A percentile compares a stretch with the other conserved stretches of the same genome.
These are phyloP conservation scores for Octonoba sinensis DNA, from an alignment of 2,888 invertebrate genomes.

Conservation along the genomic window DNA sequence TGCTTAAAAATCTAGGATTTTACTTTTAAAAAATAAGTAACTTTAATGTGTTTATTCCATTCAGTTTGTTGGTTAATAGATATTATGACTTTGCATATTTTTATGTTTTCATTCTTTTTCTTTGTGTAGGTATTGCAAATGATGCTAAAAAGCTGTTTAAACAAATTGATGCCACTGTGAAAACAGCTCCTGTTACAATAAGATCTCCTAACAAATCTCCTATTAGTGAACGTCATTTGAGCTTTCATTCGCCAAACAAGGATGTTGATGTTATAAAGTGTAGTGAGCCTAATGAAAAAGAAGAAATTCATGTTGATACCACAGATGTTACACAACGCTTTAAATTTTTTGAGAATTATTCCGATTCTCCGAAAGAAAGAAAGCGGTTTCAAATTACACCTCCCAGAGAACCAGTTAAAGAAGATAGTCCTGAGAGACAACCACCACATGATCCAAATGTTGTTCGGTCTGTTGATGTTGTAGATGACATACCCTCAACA, in stretches of 20 bases:
- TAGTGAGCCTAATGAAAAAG: conserved; percentile 70
- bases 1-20: too few relatives aligned
- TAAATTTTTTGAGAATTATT: conserved; percentile 73
- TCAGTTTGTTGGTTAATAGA: too few relatives aligned
- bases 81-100: too few relatives aligned
- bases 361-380: conserved; percentile 71
- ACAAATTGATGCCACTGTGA: conserved; percentile 84
- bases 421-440: conserved; percentile 77
- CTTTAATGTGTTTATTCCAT: too few relatives aligned
- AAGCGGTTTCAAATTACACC: conserved; percentile 90
- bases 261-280: conserved; percentile 65
- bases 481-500: conserved; percentile 75
- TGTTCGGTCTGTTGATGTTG: conserved; percentile 77
- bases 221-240: conserved; percentile 34
- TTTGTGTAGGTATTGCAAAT: conserved; percentile 77
- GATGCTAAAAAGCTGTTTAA: conserved; percentile 88
- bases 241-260: conserved; percentile 51
- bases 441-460: conserved; percentile 82
- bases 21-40: too few relatives aligned
- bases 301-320: conserved; percentile 84
- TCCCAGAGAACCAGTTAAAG: conserved; percentile 80
- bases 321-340: conserved; percentile 87
- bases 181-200: conserved; percentile 67
- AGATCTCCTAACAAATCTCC: conserved; percentile 64
- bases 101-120: neutral